Base-by-base conservation (phyloP, 2,113 vertebrate genomes). In the Alectura lathami region DNA sequence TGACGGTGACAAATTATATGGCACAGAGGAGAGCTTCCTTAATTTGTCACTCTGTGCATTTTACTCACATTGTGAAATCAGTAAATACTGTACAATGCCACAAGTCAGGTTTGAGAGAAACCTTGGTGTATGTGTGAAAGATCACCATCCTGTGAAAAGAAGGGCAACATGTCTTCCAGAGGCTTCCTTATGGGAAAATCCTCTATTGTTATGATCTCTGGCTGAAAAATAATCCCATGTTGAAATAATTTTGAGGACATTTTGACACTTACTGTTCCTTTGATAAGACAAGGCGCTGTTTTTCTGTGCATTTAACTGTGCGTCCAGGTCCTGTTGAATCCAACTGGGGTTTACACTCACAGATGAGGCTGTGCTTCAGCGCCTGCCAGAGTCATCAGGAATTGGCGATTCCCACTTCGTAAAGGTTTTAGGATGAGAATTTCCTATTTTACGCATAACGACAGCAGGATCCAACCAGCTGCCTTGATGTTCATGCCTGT, bases 1-100 rank as follows among this genome's bases (percentile, higher is more conserved):
- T 8, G 4, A 34, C 5, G 6, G 4, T n/a, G 32, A 56, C 0
- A 1, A 45, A 57, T 64, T 17, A 11, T 13, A 43, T 1, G 3
- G 16, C 20, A 42, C 23, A 32, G 23, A 43, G 8, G 13, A 47
- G 15, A 78, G 36, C 15, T 63, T 72, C 11, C 36, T 74, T 79
- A 34, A 9, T 20, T 86, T 69, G n/a, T 53, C 30, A 60, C 5
- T 60, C 27, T 42, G 9, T 68, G 34, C 21, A n/a, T 86, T 64
- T 79, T 3, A 32, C 54, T 89, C 8, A 17, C 0, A 2, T 36
- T 60, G 83, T 83, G 5, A 45, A 70, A 3, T 64, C 66, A 50
- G 45, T 50, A 54, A 59, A 21, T 59, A 45, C 1, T 48, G 50
- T 30, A 32, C 17, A 54, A 26, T 1, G 0, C 9, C 38, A 11